A percentile compares a stretch with the other conserved stretches of the same genome.
These are phyloP conservation scores for Epinephelus lanceolatus DNA, from an alignment of 2,113 vertebrate species.

Conservation along the genomic window DNA sequence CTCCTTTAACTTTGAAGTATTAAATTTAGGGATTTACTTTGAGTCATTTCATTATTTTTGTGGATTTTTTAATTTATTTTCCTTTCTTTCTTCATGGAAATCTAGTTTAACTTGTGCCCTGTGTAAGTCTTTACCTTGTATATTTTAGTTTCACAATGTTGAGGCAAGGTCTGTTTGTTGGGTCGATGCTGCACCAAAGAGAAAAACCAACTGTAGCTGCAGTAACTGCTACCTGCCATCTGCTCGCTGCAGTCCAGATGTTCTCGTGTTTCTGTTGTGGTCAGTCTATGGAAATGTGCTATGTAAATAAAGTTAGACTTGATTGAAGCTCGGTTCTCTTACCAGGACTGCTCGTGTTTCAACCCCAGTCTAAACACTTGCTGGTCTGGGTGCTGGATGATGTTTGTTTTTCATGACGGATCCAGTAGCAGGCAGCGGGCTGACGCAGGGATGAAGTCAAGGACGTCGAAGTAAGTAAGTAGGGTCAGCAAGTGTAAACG, in stretches of 20 bases:
- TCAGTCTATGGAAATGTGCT: slow-evolving; percentile 13
- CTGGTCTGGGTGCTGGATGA: not conserved
- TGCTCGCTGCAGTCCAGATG: not conserved
- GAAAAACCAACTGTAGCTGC: not conserved
- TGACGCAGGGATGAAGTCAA: slow-evolving; percentile 11
- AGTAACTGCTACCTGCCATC: not conserved
- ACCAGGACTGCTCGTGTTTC: slow-evolving; percentile 28
- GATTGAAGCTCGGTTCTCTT: not conserved
- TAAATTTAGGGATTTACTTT: not conserved
- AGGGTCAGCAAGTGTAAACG: slow-evolving; percentile 12
- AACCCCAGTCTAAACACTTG: slow-evolving; percentile 40
- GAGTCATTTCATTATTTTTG: not conserved
- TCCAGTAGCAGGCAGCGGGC: slow-evolving; percentile 26
- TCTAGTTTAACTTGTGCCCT: not conserved
- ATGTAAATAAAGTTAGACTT: not conserved
- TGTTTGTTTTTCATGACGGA: slow-evolving; percentile 52
- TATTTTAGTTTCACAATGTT: not conserved
- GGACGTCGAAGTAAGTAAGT: not conserved
- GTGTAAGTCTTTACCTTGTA: too few species aligned
- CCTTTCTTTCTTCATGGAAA: not conserved
- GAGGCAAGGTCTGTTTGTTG: not conserved
- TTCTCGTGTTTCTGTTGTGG: slow-evolving; percentile 22
- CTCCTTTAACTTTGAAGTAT: not conserved
- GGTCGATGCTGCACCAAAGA: not conserved
- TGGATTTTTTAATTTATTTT: not conserved